These are phyloP conservation scores for Caenorhabditis latens DNA, from an alignment of 1,140 invertebrate genomes.

Conservation along the genomic window DNA sequence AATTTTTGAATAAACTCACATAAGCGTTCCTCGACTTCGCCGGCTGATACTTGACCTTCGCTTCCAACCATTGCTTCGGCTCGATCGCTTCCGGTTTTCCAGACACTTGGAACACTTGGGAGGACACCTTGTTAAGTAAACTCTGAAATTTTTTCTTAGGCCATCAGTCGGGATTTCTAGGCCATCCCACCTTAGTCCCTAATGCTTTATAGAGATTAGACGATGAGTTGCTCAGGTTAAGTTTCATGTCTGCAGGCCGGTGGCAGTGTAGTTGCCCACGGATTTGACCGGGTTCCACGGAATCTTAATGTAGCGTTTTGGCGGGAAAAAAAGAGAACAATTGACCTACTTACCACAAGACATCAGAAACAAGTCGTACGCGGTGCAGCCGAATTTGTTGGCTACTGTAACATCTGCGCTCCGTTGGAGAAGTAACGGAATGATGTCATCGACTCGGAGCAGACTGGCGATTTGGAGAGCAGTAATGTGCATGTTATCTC, in stretches of 20 bases:
- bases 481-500: constrained; percentile 19
- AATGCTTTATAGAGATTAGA: background rate
- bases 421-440: constrained; percentile 4
- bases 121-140: background rate
- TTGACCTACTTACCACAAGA: constrained; percentile 6
- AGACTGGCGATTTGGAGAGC: constrained; percentile 31
- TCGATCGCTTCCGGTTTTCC: background rate
- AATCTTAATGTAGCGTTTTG: background rate
- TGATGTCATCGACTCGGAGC: constrained; percentile 22
- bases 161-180: background rate
- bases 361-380: constrained; percentile 34
- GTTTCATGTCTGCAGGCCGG: background rate
- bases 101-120: background rate
- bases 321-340: background rate
- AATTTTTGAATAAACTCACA: background rate
- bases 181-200: background rate
- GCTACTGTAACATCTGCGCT: constrained; percentile 6
- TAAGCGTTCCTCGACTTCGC: constrained; percentile 6
- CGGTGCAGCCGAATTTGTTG: constrained; percentile 20
- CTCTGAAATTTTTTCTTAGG: background rate
- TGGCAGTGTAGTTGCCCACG: constrained; percentile 2
- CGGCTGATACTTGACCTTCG: constrained; percentile 19
- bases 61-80: constrained; percentile 30
- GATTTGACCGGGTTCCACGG: background rate
- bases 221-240: background rate